Conservation (phyloP, 2,797 vertebrate species). For the Epinephelus coioides region DNA sequence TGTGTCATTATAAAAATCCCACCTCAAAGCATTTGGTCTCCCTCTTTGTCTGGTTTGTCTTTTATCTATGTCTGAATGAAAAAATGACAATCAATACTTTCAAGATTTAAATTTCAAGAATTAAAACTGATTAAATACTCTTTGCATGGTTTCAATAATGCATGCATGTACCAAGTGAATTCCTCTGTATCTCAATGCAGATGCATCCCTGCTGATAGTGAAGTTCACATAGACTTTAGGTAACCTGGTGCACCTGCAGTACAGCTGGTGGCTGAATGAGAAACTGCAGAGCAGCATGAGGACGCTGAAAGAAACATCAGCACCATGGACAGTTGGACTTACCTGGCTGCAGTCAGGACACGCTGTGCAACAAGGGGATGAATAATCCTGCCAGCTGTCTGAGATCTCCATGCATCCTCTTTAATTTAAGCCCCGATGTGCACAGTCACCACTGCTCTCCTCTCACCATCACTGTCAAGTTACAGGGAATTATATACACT, state of each 20-base stretch:
- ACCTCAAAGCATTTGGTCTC: not conserved
- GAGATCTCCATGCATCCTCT: constrained; percentile 47
- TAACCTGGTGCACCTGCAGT: constrained; percentile 64
- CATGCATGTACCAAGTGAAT: not conserved
- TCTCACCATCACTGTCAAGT: constrained; percentile 18
- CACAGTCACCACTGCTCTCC: constrained; percentile 51
- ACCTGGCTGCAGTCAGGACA: constrained; percentile 43
- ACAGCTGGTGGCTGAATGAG: constrained; percentile 37
- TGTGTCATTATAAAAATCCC: not conserved
- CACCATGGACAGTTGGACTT: constrained; percentile 8
- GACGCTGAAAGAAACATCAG: not conserved
- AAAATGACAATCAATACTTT: not conserved
- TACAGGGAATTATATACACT: not conserved
- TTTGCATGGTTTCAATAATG: not conserved
- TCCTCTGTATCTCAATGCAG: constrained; percentile 51
- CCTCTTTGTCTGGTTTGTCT: not conserved
- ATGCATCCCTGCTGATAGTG: constrained; percentile 56
- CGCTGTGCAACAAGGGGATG: not conserved
- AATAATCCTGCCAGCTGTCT: constrained; percentile 16
- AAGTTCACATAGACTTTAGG: constrained; percentile 64
- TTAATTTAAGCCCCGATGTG: constrained; percentile 19
- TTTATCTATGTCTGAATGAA: not conserved
- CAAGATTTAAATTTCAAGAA: not conserved
- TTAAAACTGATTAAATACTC: not conserved
- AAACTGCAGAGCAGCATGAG: constrained; percentile 34